Evolutionary conservation across 2,888 invertebrate species (phyloP), one percentile per base, ranked within the genome.

Genomic region (Drosophila basisetae): DNA sequence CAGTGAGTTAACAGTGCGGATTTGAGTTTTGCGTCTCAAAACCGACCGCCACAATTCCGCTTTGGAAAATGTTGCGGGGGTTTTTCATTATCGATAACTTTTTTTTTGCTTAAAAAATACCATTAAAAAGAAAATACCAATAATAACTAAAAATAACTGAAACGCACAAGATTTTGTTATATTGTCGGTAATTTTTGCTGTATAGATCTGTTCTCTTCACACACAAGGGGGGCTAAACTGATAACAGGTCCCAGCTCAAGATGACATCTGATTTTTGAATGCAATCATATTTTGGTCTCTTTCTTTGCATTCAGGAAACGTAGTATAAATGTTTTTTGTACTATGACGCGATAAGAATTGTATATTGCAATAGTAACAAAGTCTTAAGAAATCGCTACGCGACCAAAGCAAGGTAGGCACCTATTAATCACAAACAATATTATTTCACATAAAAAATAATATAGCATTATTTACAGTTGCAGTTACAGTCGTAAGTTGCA

Each of bases 311-410:
- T 28, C 31, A 28, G 33, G 1, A 25, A 25, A 25, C 11, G 9
- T 31, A 58, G 49, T 59, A 58, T 55, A 39, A 60, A 11, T 67
- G 71, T 52, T 68, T 68, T 71, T 78, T 78, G 80, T 47, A 76
- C 67, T 30, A 55, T 65, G 68, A 72, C 71, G 50, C 50, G 47
- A 22, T 53, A 41, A 39, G 55, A 43, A 49, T 7, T 62, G 33
- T 58, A 1, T n/a, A 13, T 25, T 11, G 28, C 31, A 28, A 49
- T 35, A 49, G 22, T 28, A 39, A 41, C 11, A 39, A 13, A 35
- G 7, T 30, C 16, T 28, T 31, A 2, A 37, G 18, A 37, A 60
- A 30, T 31, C 33, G 30, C 49, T 16, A 35, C 10, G 2, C 13
- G 6, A n/a, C 10, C 13, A 37, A 7, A 25, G 10, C n/a, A 67